A percentile compares a stretch with the other conserved stretches of the same genome.
Evolutionary conservation across 2,888 invertebrate species (phyloP).

Genomic region (Drosophila falleni): DNA sequence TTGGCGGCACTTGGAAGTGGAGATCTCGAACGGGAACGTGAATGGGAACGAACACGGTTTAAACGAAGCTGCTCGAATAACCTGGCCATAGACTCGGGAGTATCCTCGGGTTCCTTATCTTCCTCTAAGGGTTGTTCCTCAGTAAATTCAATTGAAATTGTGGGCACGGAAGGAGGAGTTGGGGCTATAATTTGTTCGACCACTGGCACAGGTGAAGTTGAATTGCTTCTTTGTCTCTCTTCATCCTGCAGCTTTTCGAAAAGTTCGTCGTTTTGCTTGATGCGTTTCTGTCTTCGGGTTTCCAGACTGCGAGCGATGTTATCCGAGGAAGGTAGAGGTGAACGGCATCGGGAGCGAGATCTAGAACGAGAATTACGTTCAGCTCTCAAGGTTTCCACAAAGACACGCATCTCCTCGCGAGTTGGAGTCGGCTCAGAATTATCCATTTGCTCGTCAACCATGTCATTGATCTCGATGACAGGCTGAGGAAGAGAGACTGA

Average conservation of each 20-base stretch:
- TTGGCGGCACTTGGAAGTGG: constrained; percentile 70
- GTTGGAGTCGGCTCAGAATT: constrained; percentile 21
- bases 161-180: constrained; percentile 7
- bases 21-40: constrained; percentile 67
- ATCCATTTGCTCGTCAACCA: constrained; percentile 33
- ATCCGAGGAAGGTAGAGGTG: constrained; percentile 71
- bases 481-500: constrained; percentile 48
- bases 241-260: constrained; percentile 52
- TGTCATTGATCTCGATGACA: constrained; percentile 59
- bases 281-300: constrained; percentile 55
- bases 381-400: constrained; percentile 61
- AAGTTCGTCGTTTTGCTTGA: constrained; percentile 63
- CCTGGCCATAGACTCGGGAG: constrained; percentile 64
- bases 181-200: not conserved
- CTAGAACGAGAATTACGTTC: constrained; percentile 54
- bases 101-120: constrained; percentile 49
- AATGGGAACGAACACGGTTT: constrained; percentile 64
- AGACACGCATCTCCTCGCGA: constrained; percentile 56
- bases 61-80: constrained; percentile 70
- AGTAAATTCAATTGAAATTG: constrained; percentile 51
- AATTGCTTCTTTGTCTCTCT: not conserved
- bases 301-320: constrained; percentile 73
- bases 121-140: constrained; percentile 27
- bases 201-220: constrained; percentile 30
- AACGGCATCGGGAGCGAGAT: constrained; percentile 53